Evolutionary conservation across 2,113 vertebrate genomes (phyloP), one percentile per base, ranked within the genome.

Genomic region (Litocranius walleri): DNA sequence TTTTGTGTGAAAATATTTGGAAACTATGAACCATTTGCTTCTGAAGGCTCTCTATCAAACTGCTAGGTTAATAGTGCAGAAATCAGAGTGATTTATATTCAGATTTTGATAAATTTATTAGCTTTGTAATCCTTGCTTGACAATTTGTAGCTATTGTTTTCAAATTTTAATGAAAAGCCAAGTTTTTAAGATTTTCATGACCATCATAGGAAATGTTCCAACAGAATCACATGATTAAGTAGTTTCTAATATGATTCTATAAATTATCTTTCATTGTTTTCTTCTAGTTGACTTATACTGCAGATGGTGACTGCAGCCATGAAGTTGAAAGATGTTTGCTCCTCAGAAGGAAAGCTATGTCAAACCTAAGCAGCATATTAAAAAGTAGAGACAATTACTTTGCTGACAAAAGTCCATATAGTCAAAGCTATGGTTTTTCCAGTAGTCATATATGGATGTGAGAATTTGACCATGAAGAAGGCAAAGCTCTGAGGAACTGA

Each of bases 1-100:
- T 97, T 97, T 97, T 92, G 95, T 97, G 82, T 96, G 84, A 96
- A 97, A 92, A 71, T 56, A 95, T 92, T 90, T 98, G 84, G 36
- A 87, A 57, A 74, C 45, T 71, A 57, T 52, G 74, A 90, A 78
- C 95, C 86, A 93, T 95, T 83, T 96, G 57, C 90, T 98, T 97
- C 88, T 97, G 96, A 89, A 54, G 45, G 11, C 57, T 97, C 83
- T 29, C 94, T 77, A 94, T 87, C 71, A 96, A 93, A 88, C 92
- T 96, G 36, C 30, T 97, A 95, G 91, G 98, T 57, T 30, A 80
- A 54, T 83, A 94, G 71, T 85, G n/a, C 43, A 78, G 23, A 88
- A 91, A 33, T 52, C 54, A 84, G 80, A 78, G 82, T 74, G 21
- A 93, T 59, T 81, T 93, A 82, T 61, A 94, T 84, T 10, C 54